Conservation (phyloP, 1,140 invertebrate genomes). For the Potamilus streckersoni region DNA sequence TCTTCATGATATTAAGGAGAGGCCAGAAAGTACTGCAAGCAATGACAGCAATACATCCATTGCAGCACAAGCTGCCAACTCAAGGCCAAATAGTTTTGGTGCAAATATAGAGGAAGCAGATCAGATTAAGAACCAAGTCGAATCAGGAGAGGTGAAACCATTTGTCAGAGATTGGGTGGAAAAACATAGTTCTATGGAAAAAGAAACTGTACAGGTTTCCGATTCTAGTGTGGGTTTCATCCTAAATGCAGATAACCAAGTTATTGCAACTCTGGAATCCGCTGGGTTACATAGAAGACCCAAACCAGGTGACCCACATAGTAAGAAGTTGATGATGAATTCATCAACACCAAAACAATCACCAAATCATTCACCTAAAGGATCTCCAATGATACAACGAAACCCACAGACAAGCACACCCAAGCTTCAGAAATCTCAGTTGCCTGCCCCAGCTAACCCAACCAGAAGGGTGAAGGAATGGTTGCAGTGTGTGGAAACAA, state of each 20-base stretch:
- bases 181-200: conserved; percentile 47
- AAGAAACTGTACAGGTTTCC: conserved; percentile 1
- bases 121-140: conserved; percentile 23
- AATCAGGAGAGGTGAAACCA: conserved; percentile 46
- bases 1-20: conserved; percentile 41
- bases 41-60: conserved; percentile 51
- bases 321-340: conserved; percentile 38
- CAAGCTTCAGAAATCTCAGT: conserved; percentile 39
- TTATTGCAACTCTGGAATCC: conserved; percentile 30
- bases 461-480: conserved; percentile 60
- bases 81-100: conserved; percentile 48
- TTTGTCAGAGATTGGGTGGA: conserved; percentile 63
- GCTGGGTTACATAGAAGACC: conserved; percentile 35
- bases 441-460: conserved; percentile 44
- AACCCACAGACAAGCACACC: conserved; percentile 32
- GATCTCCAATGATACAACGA: conserved; percentile 40
- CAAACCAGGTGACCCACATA: conserved; percentile 37
- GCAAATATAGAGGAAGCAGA: conserved; percentile 36
- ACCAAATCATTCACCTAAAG: conserved; percentile 44
- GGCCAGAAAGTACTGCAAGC: conserved; percentile 52
- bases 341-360: conserved; percentile 50
- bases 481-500: conserved; percentile 54
- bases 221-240: conserved; percentile 28
- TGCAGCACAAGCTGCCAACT: conserved; percentile 46
- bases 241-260: conserved; percentile 32